These are phyloP conservation scores for Eucera pruinosa DNA, from an alignment of 2,888 invertebrate species.

Conservation along the genomic window DNA sequence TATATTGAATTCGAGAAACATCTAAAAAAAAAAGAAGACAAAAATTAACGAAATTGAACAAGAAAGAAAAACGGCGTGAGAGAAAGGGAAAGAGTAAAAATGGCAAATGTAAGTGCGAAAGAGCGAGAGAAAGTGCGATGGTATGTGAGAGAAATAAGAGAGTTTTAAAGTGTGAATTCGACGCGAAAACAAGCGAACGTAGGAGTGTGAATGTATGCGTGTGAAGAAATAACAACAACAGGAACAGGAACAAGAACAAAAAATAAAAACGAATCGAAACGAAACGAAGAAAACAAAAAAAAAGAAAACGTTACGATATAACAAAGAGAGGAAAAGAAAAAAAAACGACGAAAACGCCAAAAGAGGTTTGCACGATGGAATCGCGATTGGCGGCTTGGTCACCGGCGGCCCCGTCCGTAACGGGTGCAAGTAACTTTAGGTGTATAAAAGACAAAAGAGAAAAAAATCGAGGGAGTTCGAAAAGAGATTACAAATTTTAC, in stretches of 20 bases:
- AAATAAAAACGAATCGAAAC: slow-evolving; percentile 29
- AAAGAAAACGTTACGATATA: slow-evolving; percentile 30
- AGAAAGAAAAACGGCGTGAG: slow-evolving; percentile 60
- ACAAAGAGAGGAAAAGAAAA: slow-evolving; percentile 32
- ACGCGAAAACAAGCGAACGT: slow-evolving; percentile 45
- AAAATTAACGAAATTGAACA: slow-evolving; percentile 64
- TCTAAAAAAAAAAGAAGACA: too few species aligned
- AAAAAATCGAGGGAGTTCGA: slow-evolving; percentile 24
- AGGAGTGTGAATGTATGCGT: slow-evolving; percentile 43
- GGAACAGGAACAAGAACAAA: slow-evolving; percentile 40
- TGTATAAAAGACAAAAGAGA: slow-evolving; percentile 76
- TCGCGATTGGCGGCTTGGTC: slow-evolving; percentile 77
- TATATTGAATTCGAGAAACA: too few species aligned
- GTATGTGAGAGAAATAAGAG: slow-evolving; percentile 44
- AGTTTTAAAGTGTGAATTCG: slow-evolving; percentile 16
- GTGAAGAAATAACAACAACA: slow-evolving; percentile 5
- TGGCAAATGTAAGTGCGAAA: too few species aligned
- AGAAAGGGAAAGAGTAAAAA: slow-evolving; percentile 45
- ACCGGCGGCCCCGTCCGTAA: slow-evolving; percentile 82
- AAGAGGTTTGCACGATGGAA: slow-evolving; percentile 56
- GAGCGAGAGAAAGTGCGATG: too few species aligned
- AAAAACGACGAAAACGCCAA: slow-evolving; percentile 52
- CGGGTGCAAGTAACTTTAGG: slow-evolving; percentile 82
- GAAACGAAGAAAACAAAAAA: slow-evolving; percentile 61
- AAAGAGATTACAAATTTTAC: slow-evolving; percentile 66